Evolutionary conservation across 30 jellyfish, hydroid and myxozoan genomes (phyloP), one percentile per base, ranked within the genome.

Genomic region (Cassiopea xamachana): DNA sequence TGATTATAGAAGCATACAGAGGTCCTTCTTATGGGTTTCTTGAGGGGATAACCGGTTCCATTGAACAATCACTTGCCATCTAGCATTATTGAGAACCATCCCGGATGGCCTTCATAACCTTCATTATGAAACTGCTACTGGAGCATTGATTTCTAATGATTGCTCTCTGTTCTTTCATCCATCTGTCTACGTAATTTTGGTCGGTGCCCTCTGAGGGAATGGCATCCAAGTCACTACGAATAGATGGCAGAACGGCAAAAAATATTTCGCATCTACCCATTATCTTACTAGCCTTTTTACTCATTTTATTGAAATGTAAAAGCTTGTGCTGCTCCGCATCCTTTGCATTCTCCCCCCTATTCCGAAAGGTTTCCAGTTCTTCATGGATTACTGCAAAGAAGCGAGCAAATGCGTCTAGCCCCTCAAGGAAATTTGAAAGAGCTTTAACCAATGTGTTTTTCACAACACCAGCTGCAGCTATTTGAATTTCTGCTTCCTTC

Each of bases 141-240:
- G n/a, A n/a, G n/a, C n/a, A n/a, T n/a, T n/a, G n/a, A n/a, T n/a
- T n/a, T n/a, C n/a, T n/a, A n/a, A n/a, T n/a, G n/a, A n/a, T n/a
- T n/a, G n/a, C n/a, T n/a, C n/a, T n/a, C n/a, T n/a, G n/a, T n/a
- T n/a, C n/a, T n/a, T n/a, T n/a, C 44, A 74, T 48, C 88, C 88
- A 80, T 59, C 43, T 58, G 77, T 80, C 88, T 44, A 80, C 79
- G 43, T 80, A 80, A 80, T 80, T 80, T 60, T 80, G 78, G 59
- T 80, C 79, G 14, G 88, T 80, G 60, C 88, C 88, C 46, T 80
- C 79, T 4, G 19, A 12, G 7, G 88, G 78, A 80, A 80, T 78
- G 19, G 88, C 88, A 8, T 58, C 79, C 27, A 80, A 58, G 46
- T 80, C 88, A 39, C 79, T 55, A 2, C 79, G 27, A 51, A 80